Evolutionary conservation across 2,113 vertebrate genomes (phyloP).

Genomic region (Dasypus novemcinctus): DNA sequence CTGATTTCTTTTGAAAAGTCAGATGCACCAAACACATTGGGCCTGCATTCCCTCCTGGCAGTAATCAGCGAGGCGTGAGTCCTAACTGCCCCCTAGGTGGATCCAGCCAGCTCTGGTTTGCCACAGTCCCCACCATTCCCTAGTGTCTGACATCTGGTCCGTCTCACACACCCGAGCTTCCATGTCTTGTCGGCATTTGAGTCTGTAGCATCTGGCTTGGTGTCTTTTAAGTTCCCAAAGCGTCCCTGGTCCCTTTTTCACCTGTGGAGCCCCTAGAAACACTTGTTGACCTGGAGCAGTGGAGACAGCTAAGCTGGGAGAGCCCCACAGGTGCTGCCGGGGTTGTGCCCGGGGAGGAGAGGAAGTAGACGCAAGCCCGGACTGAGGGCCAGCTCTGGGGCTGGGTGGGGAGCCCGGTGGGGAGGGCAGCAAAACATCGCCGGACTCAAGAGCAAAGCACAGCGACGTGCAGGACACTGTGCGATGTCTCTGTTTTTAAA

Average conservation of each 20-base stretch:
- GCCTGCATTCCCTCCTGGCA: not conserved
- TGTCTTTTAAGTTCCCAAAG: not conserved
- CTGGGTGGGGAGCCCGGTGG: no score
- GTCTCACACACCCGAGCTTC: not conserved
- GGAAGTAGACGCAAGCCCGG: not conserved
- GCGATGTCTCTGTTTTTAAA: not conserved
- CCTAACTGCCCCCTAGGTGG: not conserved
- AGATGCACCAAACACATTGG: not conserved
- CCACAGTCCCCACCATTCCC: not conserved
- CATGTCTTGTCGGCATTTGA: not conserved
- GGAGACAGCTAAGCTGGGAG: not conserved
- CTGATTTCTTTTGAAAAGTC: not conserved
- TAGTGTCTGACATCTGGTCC: no score
- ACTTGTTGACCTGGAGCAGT: not conserved
- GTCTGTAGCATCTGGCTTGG: not conserved
- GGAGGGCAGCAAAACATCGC: not conserved
- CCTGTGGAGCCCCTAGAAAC: not conserved
- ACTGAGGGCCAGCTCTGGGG: no score
- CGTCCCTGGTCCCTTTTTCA: not conserved
- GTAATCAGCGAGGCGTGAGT: not conserved
- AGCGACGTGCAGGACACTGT: not conserved
- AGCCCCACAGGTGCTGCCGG: not conserved
- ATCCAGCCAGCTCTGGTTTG: no score
- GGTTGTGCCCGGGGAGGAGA: not conserved
- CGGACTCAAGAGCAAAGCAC: not conserved